Evolutionary conservation across 2,888 invertebrate genomes (phyloP).

Genomic region (Megaustenia siamemsis): DNA sequence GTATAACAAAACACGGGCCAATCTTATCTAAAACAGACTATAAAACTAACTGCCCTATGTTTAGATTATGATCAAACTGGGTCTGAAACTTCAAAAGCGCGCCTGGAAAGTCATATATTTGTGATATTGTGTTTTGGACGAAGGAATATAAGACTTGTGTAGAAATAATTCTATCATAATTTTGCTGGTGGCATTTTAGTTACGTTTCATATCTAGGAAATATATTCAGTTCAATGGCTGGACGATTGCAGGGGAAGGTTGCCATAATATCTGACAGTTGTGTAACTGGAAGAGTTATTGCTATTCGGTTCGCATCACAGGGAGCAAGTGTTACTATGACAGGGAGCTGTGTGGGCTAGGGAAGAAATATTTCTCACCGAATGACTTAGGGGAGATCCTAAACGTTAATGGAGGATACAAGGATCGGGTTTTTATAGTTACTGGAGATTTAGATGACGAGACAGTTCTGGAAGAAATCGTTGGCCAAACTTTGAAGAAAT

Average conservation of each 20-base stretch:
- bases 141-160: too few species aligned
- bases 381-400: not conserved
- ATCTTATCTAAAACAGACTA: too few species aligned
- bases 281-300: slow-evolving; percentile 15
- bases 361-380: not conserved
- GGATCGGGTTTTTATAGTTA: not conserved
- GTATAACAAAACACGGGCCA: too few species aligned
- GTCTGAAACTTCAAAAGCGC: too few species aligned
- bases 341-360: slow-evolving; percentile 37
- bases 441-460: not conserved
- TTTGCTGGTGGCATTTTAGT: too few species aligned
- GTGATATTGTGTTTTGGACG: too few species aligned
- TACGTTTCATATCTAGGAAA: too few species aligned
- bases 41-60: too few species aligned
- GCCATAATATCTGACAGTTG: slow-evolving; percentile 35
- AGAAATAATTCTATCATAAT: too few species aligned
- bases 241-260: not conserved
- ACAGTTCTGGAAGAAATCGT: not conserved
- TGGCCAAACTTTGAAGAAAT: not conserved
- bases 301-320: slow-evolving; percentile 49
- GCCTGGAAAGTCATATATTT: too few species aligned
- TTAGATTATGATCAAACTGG: too few species aligned
- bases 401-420: slow-evolving; percentile 10
- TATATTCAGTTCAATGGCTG: not conserved
- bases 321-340: slow-evolving; percentile 34